Base-by-base conservation (phyloP, 1,140 invertebrate species). In the Pygmarrhopalites habei region DNA sequence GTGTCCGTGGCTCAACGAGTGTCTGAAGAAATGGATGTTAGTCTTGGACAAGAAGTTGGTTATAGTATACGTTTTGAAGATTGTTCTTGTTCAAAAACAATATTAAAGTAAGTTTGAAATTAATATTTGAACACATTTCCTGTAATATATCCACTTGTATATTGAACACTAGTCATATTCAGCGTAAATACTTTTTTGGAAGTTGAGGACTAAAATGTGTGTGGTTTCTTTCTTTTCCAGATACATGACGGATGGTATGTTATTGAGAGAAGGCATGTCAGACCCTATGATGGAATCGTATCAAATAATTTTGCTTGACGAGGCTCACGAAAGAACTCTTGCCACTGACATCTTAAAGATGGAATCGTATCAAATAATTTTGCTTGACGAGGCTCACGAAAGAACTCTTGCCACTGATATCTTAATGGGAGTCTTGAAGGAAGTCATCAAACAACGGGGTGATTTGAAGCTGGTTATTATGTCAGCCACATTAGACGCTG, bases 181-280 rank as follows among this genome's bases (percentile, higher is more conserved):
- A n/a, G n/a, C n/a, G n/a, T n/a, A n/a, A n/a, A n/a, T n/a, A n/a
- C n/a, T n/a, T n/a, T n/a, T n/a, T n/a, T n/a, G n/a, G n/a, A n/a
- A n/a, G n/a, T n/a, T n/a, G n/a, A n/a, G n/a, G n/a, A n/a, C n/a
- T n/a, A n/a, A n/a, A n/a, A n/a, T n/a, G n/a, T n/a, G n/a, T n/a
- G 19, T 29, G 49, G 29, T 41, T 39, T 15, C 28, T 65, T 43
- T 66, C 56, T 66, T 46, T 67, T 70, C 47, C 73, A 86, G 85
- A 74, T 98, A 99, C 75, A 95, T 98, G 90, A 99, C 96, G 14
- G 96, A 99, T 75, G 97, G 97, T 93, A 99, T 99, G 96, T 84
- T 99, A 74, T 79, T 99, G 25, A 81, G 97, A 60, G 97, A 99
- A 81, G 96, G 92, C 1, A 99, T 99, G 96, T 96, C 93, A 3